Evolutionary conservation across 2,888 invertebrate species (phyloP).

Genomic region (Antheraea assamensis): DNA sequence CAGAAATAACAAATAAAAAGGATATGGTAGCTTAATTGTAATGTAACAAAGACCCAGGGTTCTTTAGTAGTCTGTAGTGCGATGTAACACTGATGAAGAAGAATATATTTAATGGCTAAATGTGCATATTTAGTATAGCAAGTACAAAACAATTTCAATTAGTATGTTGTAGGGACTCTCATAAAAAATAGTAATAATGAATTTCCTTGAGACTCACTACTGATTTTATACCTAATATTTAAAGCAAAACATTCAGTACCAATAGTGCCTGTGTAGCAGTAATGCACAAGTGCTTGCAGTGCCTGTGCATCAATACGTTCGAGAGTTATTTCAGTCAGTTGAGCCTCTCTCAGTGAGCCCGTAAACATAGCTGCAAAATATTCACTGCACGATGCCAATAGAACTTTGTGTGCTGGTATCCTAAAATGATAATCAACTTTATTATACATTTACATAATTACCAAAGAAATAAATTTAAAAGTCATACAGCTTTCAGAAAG

Average conservation of each 20-base stretch:
- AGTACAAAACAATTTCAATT: neutral
- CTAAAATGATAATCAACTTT: conserved; percentile 51
- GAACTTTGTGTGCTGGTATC: conserved; percentile 92
- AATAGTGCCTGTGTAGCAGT: conserved; percentile 94
- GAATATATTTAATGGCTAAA: neutral
- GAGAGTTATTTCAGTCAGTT: conserved; percentile 91
- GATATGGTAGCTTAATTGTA: too few relatives aligned
- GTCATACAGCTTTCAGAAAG: neutral
- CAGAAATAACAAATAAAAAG: neutral
- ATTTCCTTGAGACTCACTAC: too few relatives aligned
- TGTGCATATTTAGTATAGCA: conserved; percentile 1
- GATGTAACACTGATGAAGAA: too few relatives aligned
- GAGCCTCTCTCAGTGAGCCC: conserved; percentile 91
- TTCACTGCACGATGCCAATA: conserved; percentile 95
- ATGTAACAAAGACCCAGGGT: neutral
- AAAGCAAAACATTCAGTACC: conserved; percentile 41
- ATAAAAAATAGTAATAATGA: neutral
- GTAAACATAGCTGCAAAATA: conserved; percentile 99
- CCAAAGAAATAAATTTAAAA: conserved; percentile 20
- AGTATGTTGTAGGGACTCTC: neutral
- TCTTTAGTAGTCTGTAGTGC: too few relatives aligned
- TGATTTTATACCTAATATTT: neutral
- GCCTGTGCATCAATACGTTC: conserved; percentile 94
- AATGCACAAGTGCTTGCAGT: conserved; percentile 91
- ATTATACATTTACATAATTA: neutral